Evolutionary conservation across 1,140 invertebrate species (phyloP), one percentile per base, ranked within the genome.

Genomic region (Scaptodrosophila lebanonensis): DNA sequence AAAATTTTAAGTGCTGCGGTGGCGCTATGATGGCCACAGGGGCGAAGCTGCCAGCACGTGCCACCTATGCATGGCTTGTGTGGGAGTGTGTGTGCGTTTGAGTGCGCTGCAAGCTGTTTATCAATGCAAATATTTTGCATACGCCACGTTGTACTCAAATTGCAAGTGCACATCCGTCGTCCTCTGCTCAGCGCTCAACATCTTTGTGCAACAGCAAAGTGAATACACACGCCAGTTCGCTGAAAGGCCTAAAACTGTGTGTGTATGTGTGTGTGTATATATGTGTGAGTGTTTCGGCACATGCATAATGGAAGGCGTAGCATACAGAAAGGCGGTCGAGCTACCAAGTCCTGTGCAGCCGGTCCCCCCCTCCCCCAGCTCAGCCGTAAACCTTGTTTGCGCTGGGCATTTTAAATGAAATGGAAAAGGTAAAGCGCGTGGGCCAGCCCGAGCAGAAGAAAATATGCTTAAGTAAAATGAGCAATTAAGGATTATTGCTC

Each of bases 51-150:
- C 22, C 22, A 4, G 22, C 22, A 25, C 3, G 22, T 25, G 22
- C 22, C 8, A 8, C 22, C 22, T 25, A n/a, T n/a, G n/a, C n/a
- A 49, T 38, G 64, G 50, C 65, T 63, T 67, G 52, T 57, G 36
- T 32, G 33, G n/a, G n/a, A n/a, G n/a, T n/a, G n/a, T n/a, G n/a
- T n/a, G n/a, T n/a, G n/a, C n/a, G n/a, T n/a, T n/a, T n/a, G n/a
- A n/a, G n/a, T n/a, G n/a, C n/a, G 63, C 66, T 64, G 63, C 40
- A 47, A 64, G 73, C 73, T 79, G 73, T 79, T 79, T 79, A 79
- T 79, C 73, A 79, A 79, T 79, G 73, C 73, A 79, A 79, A 79
- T 79, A 79, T 79, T 79, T 79, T 73, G 75, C 75, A 79, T 82
- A 69, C 73, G 75, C 73, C 75, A 82, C 73, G 73, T 82, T 82